These are phyloP conservation scores for Meteorus sp. DNA, from an alignment of 1,140 invertebrate genomes.

Conservation along the genomic window DNA sequence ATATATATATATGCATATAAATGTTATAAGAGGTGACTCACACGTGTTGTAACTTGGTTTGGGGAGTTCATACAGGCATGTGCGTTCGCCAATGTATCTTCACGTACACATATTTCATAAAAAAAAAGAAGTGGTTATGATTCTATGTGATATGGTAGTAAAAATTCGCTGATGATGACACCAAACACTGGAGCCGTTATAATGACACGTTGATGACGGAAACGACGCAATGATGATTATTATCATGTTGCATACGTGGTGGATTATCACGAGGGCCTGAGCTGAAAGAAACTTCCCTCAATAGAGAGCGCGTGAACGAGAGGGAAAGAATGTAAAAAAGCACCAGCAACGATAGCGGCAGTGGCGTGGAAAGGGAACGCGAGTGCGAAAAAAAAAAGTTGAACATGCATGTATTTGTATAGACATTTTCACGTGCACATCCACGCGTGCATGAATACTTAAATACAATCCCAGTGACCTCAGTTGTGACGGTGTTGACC, in stretches of 20 bases:
- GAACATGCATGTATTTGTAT: background rate
- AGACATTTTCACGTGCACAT: constrained; percentile 11
- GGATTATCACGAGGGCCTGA: constrained; percentile 14
- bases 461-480: constrained; percentile 24
- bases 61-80: background rate
- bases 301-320: background rate
- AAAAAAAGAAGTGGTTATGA: constrained; percentile 27
- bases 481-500: constrained; percentile 18
- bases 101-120: constrained; percentile 37
- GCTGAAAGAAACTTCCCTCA: constrained; percentile 16
- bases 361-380: too few species aligned
- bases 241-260: background rate
- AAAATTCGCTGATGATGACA: constrained; percentile 21
- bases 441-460: constrained; percentile 24
- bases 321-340: background rate
- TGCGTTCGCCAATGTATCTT: too few species aligned
- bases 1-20: background rate
- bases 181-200: constrained; percentile 33
- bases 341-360: too few species aligned
- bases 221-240: constrained; percentile 25
- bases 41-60: background rate
- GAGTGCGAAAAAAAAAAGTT: background rate
- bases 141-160: background rate
- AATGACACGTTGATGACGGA: constrained; percentile 27
- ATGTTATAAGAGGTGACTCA: background rate